Conservation (phyloP, 1,140 invertebrate species). For the Megathymus violae region DNA sequence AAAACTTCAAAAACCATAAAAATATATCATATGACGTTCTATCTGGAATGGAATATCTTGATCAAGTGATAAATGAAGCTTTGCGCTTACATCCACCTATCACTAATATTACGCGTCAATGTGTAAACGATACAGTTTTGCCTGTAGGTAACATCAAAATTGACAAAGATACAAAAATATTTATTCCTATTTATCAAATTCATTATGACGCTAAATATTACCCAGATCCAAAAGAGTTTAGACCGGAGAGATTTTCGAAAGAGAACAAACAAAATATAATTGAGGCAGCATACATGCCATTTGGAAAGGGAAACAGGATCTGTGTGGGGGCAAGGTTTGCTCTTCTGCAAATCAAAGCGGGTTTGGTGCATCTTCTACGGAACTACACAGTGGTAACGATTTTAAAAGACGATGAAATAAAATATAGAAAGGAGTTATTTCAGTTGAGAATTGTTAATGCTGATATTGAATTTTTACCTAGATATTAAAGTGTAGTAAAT, state of each 20-base stretch:
- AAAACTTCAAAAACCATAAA: slow-evolving; percentile 61
- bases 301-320: slow-evolving; percentile 84
- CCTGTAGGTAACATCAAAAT: slow-evolving; percentile 55
- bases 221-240: slow-evolving; percentile 71
- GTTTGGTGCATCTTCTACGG: slow-evolving; percentile 55
- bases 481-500: too few relatives aligned
- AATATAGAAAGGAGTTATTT: too few relatives aligned
- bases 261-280: slow-evolving; percentile 42
- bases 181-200: slow-evolving; percentile 57
- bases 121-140: slow-evolving; percentile 43
- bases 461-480: slow-evolving; percentile 2
- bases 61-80: slow-evolving; percentile 73
- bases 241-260: slow-evolving; percentile 74
- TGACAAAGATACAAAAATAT: slow-evolving; percentile 53
- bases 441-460: slow-evolving; percentile 15
- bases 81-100: slow-evolving; percentile 76
- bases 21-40: slow-evolving; percentile 62
- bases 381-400: slow-evolving; percentile 45
- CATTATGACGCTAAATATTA: slow-evolving; percentile 68
- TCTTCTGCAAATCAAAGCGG: slow-evolving; percentile 66
- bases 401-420: slow-evolving; percentile 7
- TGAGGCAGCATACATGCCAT: slow-evolving; percentile 82
- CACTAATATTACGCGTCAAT: slow-evolving; percentile 40
- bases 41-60: slow-evolving; percentile 63
- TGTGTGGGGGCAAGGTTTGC: slow-evolving; percentile 85